Evolutionary conservation across 2,797 vertebrate species (phyloP).

Genomic region (Poeciliopsis paucimaculata): DNA sequence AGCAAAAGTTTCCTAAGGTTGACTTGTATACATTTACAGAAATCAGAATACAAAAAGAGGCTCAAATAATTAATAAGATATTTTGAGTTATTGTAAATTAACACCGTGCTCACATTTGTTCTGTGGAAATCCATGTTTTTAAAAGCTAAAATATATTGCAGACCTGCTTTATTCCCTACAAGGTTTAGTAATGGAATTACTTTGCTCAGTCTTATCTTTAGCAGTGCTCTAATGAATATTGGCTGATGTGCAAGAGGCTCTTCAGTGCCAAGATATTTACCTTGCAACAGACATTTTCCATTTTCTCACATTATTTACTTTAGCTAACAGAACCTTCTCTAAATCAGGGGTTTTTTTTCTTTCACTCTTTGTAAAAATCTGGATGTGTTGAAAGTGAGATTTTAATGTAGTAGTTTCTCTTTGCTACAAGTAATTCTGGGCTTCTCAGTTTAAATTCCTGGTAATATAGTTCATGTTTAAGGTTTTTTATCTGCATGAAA

Average conservation of each 20-base stretch:
- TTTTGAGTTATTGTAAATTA: not conserved
- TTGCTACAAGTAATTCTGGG: conserved; percentile 37
- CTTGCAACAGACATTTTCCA: not conserved
- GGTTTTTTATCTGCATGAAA: conserved; percentile 53
- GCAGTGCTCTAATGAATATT: not conserved
- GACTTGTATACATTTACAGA: not conserved
- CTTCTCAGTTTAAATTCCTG: conserved; percentile 38
- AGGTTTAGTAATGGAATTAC: not conserved
- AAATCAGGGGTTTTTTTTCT: not conserved
- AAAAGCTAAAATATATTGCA: not conserved
- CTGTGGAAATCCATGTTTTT: not conserved
- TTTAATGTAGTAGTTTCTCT: conserved; percentile 29
- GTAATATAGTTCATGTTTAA: conserved; percentile 34
- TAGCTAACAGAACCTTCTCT: not conserved
- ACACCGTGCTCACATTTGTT: not conserved
- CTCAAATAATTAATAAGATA: not conserved
- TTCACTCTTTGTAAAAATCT: not conserved
- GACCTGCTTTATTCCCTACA: not conserved
- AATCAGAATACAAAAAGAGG: not conserved
- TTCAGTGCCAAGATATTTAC: not conserved
- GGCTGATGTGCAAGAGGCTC: not conserved
- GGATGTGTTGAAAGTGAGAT: conserved; percentile 1
- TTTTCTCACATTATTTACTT: not conserved
- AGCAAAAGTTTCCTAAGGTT: not conserved
- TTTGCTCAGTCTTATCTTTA: not conserved